Conservation (phyloP, 2,113 vertebrate species). For the Girardinichthys multiradiatus region DNA sequence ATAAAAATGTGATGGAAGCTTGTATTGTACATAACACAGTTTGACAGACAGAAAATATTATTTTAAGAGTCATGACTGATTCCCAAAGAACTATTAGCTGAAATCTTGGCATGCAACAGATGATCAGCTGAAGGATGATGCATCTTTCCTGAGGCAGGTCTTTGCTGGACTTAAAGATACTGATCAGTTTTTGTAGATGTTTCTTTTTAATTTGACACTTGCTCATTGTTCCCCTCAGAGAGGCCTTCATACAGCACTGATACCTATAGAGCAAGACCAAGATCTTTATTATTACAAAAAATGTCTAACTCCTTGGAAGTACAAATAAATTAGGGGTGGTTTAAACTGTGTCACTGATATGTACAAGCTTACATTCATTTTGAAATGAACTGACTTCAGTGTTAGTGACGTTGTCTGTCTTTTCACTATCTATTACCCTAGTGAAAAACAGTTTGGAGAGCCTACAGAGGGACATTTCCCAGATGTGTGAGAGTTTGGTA, state of each 20-base stretch:
- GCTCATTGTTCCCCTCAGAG: background rate
- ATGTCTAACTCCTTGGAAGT: background rate
- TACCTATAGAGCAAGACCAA: background rate
- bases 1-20: too few relatives aligned
- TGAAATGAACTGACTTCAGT: background rate
- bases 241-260: background rate
- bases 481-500: slow-evolving; percentile 65
- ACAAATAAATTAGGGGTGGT: background rate
- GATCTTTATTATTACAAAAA: background rate
- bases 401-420: background rate
- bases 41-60: too few relatives aligned
- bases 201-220: background rate
- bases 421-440: slow-evolving; percentile 45
- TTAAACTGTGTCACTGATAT: background rate
- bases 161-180: too few relatives aligned
- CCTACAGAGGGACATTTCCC: slow-evolving; percentile 63
- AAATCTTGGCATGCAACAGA: too few relatives aligned
- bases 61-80: too few relatives aligned
- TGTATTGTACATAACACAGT: too few relatives aligned
- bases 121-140: too few relatives aligned
- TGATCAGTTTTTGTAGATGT: background rate
- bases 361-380: background rate
- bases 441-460: slow-evolving; percentile 67
- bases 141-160: too few relatives aligned
- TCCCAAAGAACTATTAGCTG: too few relatives aligned